Percentiles rank a stretch among this genome's conserved stretches.
Evolutionary conservation across 1,140 invertebrate species (phyloP).

Genomic region (Achroia grisella): DNA sequence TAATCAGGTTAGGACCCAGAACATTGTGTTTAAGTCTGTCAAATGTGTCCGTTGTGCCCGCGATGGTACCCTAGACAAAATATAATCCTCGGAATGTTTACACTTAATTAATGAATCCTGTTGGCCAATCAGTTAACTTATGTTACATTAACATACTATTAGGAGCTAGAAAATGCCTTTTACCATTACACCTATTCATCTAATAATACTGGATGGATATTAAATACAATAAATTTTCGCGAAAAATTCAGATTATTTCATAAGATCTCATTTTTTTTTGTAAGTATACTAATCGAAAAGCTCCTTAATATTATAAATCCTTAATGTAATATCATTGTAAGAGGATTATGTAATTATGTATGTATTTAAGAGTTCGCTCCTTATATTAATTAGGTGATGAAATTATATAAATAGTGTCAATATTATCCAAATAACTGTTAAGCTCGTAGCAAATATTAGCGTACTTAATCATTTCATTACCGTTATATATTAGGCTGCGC

Average conservation of each 20-base stretch:
- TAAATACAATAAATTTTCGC: conserved; percentile 63
- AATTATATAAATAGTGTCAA: conserved; percentile 28
- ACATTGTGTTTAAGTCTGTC: too few relatives aligned
- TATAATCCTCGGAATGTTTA: conserved; percentile 13
- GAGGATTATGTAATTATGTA: conserved; percentile 43
- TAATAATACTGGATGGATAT: conserved; percentile 72
- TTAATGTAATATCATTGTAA: conserved; percentile 53
- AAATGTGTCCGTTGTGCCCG: conserved; percentile 1
- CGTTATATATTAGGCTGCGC: too few relatives aligned
- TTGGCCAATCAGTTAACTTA: conserved; percentile 48
- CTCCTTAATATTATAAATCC: conserved; percentile 65
- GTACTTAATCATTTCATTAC: not conserved
- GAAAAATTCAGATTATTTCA: conserved; percentile 64
- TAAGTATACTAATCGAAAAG: conserved; percentile 68
- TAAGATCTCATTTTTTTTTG: conserved; percentile 63
- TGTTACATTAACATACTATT: conserved; percentile 45
- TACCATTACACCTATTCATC: conserved; percentile 60
- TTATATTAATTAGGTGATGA: conserved; percentile 40
- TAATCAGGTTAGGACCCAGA: too few relatives aligned
- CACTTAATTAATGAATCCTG: conserved; percentile 32
- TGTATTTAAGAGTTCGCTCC: conserved; percentile 31
- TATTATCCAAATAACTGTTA: conserved; percentile 36
- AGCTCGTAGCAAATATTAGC: conserved; percentile 37
- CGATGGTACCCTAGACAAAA: conserved; percentile 14
- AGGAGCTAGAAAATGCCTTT: conserved; percentile 50